Percentiles rank a stretch among this genome's conserved stretches.
Evolutionary conservation across 1,140 invertebrate genomes (phyloP).

Genomic region (Euschistus heros): DNA sequence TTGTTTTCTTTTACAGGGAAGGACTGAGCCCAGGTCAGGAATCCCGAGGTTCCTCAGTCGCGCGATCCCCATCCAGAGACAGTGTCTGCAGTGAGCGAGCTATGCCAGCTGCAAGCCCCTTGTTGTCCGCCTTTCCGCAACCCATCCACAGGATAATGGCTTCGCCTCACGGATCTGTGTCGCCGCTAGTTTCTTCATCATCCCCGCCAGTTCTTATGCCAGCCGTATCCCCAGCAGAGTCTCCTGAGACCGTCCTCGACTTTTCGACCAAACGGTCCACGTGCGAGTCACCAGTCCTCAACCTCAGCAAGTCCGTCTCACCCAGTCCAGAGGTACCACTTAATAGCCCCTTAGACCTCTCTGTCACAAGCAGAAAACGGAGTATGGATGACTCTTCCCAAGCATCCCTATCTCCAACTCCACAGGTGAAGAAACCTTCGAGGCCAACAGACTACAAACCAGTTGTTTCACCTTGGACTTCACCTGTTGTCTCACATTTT

Average conservation of each 20-base stretch:
- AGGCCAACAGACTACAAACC: slow-evolving; percentile 47
- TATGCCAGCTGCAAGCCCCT: slow-evolving; percentile 35
- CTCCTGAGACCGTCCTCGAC: slow-evolving; percentile 49
- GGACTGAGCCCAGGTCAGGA: slow-evolving; percentile 62
- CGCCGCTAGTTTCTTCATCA: slow-evolving; percentile 47
- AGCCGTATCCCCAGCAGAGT: slow-evolving; percentile 39
- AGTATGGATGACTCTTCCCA: slow-evolving; percentile 52
- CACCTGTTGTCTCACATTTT: slow-evolving; percentile 61
- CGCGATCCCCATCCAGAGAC: slow-evolving; percentile 54
- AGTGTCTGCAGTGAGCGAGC: slow-evolving; percentile 55
- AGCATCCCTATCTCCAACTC: slow-evolving; percentile 37
- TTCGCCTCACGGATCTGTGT: slow-evolving; percentile 48
- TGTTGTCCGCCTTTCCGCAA: slow-evolving; percentile 42
- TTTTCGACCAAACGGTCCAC: slow-evolving; percentile 57
- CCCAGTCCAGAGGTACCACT: slow-evolving; percentile 43
- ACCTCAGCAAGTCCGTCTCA: slow-evolving; percentile 48
- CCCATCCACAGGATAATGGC: slow-evolving; percentile 57
- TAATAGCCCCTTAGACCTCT: slow-evolving; percentile 68
- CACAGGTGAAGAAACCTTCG: slow-evolving; percentile 29
- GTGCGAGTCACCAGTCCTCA: slow-evolving; percentile 44
- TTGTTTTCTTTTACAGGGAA: slow-evolving; percentile 53
- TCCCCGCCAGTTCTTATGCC: slow-evolving; percentile 42
- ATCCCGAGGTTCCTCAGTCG: slow-evolving; percentile 52
- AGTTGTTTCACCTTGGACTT: slow-evolving; percentile 60
- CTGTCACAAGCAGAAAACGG: slow-evolving; percentile 59